phyloP scores from a whole-genome alignment of 1,140 invertebrate species.

The Plectus sambesii region DNA sequence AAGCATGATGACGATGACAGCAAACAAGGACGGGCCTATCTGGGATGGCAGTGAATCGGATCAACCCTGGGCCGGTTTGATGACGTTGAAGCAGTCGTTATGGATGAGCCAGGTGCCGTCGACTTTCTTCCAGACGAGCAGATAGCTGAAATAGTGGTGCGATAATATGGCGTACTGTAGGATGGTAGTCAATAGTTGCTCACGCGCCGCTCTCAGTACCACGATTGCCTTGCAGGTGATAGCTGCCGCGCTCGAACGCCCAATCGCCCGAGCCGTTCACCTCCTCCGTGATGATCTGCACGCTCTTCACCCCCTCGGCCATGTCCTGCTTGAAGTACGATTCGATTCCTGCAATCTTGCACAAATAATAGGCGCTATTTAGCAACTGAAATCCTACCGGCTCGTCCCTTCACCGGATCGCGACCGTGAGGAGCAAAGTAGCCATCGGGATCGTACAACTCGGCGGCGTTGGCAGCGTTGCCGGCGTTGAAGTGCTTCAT shows the following conservation, averaged over 20 bases:
- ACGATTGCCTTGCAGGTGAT: slow-evolving; percentile 35
- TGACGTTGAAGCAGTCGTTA: slow-evolving; percentile 45
- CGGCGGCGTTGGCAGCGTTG: slow-evolving; percentile 32
- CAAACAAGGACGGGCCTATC: too few relatives aligned
- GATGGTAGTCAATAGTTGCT: too few relatives aligned
- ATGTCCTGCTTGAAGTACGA: slow-evolving; percentile 42
- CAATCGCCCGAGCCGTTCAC: slow-evolving; percentile 44
- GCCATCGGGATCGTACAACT: slow-evolving; percentile 42
- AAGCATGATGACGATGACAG: too few relatives aligned
- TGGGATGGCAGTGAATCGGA: too few relatives aligned
- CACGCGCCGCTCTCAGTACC: slow-evolving; percentile 41
- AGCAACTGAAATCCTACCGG: slow-evolving; percentile 15
- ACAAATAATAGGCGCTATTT: slow-evolving; percentile 1
- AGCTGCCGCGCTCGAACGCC: slow-evolving; percentile 44
- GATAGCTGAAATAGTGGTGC: too few relatives aligned
- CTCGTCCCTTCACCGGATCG: slow-evolving; percentile 38
- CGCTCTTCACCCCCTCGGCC: slow-evolving; percentile 37
- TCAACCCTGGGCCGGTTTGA: slow-evolving; percentile 20
- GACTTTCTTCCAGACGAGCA: slow-evolving; percentile 44
- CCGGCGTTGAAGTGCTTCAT: slow-evolving; percentile 44
- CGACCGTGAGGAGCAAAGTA: slow-evolving; percentile 45
- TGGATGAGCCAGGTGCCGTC: slow-evolving; percentile 44
- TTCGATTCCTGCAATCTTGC: slow-evolving; percentile 32
- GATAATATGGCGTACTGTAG: not conserved
- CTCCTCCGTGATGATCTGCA: slow-evolving; percentile 43